phyloP scores from a whole-genome alignment of 2,797 vertebrate species.

The Helicolenus hilgendorfi region DNA sequence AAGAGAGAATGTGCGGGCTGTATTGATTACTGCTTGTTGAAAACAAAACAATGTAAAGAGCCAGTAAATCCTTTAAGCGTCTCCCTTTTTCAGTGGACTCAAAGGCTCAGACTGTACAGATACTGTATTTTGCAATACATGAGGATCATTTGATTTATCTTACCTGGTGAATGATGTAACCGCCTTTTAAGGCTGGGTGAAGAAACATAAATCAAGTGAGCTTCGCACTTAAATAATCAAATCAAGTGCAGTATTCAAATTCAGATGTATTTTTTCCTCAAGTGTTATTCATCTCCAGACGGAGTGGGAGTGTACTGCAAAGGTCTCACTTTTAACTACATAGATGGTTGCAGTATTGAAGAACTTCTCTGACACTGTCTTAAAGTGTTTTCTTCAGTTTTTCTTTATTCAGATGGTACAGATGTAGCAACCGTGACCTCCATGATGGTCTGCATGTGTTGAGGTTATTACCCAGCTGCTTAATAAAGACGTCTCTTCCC shows the following conservation, averaged over 20 bases:
- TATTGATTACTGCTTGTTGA: slow-evolving; percentile 8
- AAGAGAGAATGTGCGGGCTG: neutral
- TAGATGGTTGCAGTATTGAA: neutral
- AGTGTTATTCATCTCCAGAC: slow-evolving; percentile 23
- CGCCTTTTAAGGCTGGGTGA: neutral
- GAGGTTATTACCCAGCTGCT: neutral
- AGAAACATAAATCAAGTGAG: slow-evolving; percentile 14
- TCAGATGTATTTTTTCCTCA: neutral
- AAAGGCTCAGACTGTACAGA: slow-evolving; percentile 9
- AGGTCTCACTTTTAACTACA: neutral
- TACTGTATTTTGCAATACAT: neutral
- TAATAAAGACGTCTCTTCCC: slow-evolving; percentile 5
- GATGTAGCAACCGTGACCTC: neutral
- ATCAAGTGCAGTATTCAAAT: slow-evolving; percentile 23
- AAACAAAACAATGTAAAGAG: neutral
- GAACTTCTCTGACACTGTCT: neutral
- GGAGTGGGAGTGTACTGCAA: neutral
- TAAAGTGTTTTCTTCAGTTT: neutral
- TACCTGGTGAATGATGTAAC: slow-evolving; percentile 31
- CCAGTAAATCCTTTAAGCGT: slow-evolving; percentile 8
- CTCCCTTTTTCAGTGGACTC: slow-evolving; percentile 1
- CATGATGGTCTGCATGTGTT: neutral
- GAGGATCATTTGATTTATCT: slow-evolving; percentile 19
- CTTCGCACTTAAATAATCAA: slow-evolving; percentile 41
- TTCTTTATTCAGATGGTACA: neutral